A percentile compares a stretch with the other conserved stretches of the same genome.
These are phyloP conservation scores for Aporrectodea caliginosa DNA, from an alignment of 1,140 invertebrate species.

Conservation along the genomic window DNA sequence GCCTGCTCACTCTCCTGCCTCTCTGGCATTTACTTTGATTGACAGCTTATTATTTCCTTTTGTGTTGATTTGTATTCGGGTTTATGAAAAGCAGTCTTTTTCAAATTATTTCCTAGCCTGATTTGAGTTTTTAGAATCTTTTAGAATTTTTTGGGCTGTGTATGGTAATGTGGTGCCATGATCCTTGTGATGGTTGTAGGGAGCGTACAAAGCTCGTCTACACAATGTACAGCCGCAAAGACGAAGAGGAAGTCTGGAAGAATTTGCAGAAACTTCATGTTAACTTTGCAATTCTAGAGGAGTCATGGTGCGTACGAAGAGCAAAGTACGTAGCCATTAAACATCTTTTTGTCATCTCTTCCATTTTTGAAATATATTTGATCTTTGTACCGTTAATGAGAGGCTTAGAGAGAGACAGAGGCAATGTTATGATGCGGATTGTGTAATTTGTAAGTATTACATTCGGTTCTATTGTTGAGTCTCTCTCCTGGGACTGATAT, in stretches of 20 bases:
- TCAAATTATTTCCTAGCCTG: too few species aligned
- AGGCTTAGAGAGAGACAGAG: background rate
- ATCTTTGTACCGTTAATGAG: background rate
- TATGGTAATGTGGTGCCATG: too few species aligned
- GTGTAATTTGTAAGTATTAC: background rate
- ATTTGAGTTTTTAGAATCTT: too few species aligned
- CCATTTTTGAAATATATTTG: background rate
- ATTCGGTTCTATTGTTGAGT: too few species aligned
- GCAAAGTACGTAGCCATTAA: conserved; percentile 58
- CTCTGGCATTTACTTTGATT: too few species aligned
- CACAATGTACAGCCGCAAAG: conserved; percentile 57
- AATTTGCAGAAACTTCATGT: conserved; percentile 50
- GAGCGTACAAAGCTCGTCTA: conserved; percentile 65
- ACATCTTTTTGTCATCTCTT: background rate
- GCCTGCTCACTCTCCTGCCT: too few species aligned
- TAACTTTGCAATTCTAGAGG: conserved; percentile 57
- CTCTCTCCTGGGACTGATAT: too few species aligned
- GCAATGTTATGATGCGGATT: background rate
- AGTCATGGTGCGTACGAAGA: conserved; percentile 57
- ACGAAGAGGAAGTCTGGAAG: conserved; percentile 51
- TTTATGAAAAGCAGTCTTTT: too few species aligned
- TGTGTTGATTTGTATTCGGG: too few species aligned
- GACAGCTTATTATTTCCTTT: too few species aligned
- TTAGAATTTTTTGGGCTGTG: too few species aligned
- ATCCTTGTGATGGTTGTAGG: conserved; percentile 60